phyloP scores from a whole-genome alignment of 2,797 vertebrate genomes.

The Heteromormyrus szaboi region DNA sequence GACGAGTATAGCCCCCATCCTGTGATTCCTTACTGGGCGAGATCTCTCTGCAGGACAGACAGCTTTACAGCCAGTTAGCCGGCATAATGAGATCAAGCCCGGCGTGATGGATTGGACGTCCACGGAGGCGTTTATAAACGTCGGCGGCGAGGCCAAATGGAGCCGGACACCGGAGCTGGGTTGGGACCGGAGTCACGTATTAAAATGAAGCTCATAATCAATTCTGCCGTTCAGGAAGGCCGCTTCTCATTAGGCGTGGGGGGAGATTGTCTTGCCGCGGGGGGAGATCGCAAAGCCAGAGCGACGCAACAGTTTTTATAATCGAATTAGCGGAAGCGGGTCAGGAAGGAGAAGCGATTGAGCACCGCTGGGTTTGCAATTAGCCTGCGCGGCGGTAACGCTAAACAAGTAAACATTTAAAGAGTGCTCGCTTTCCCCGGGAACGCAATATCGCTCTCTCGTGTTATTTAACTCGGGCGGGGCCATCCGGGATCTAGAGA shows the following conservation, averaged over 20 bases:
- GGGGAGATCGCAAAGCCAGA: background rate
- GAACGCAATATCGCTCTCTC: background rate
- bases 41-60: slow-evolving; percentile 67
- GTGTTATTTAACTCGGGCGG: background rate
- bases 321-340: slow-evolving; percentile 1
- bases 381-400: background rate
- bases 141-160: slow-evolving; percentile 33
- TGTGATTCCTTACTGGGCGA: slow-evolving; percentile 40
- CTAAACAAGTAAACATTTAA: slow-evolving; percentile 16
- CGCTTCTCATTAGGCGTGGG: slow-evolving; percentile 13
- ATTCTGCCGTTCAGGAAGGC: background rate
- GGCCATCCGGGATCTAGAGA: background rate
- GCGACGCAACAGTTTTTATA: slow-evolving; percentile 8
- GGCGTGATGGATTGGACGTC: slow-evolving; percentile 68
- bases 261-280: slow-evolving; percentile 11
- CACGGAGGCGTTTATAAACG: slow-evolving; percentile 69
- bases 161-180: background rate
- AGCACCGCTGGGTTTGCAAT: slow-evolving; percentile 1
- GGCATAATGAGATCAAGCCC: slow-evolving; percentile 65
- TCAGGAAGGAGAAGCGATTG: background rate
- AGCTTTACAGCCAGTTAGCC: slow-evolving; percentile 68
- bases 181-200: background rate
- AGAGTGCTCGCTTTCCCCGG: background rate
- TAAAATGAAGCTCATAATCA: slow-evolving; percentile 12
- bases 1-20: background rate